Conservation (phyloP, 2,888 invertebrate genomes). For the Imbricaverruca yamaguchii region DNA sequence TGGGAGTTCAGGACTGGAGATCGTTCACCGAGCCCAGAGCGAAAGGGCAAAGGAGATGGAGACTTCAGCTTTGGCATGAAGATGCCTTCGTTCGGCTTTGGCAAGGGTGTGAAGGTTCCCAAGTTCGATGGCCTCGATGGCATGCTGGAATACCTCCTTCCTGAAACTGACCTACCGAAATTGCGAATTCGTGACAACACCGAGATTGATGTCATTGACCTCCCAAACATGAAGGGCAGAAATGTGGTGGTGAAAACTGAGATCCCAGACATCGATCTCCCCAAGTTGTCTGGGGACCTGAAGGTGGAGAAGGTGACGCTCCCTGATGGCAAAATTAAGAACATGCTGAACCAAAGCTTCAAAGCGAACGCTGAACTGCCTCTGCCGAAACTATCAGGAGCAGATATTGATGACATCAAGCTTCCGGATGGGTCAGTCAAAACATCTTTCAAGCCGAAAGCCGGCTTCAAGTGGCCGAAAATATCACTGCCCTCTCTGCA, state of each 20-base stretch:
- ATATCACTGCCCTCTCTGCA: not conserved
- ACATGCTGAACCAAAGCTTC: not conserved
- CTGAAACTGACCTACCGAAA: not conserved
- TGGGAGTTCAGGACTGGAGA: not conserved
- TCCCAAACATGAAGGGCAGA: not conserved
- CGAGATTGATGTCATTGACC: not conserved
- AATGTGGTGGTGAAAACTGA: not conserved
- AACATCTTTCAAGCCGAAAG: not conserved
- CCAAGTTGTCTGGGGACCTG: not conserved
- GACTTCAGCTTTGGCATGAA: not conserved
- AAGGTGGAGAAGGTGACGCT: not conserved
- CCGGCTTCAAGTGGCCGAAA: not conserved
- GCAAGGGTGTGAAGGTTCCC: not conserved
- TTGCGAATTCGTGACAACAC: not conserved
- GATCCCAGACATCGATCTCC: not conserved
- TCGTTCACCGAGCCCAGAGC: not conserved
- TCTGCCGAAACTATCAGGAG: not conserved
- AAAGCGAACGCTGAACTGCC: not conserved
- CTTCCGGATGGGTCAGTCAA: not conserved
- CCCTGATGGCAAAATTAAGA: not conserved
- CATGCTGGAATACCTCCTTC: not conserved
- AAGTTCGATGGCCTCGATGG: conserved; percentile 1
- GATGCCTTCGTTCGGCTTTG: not conserved
- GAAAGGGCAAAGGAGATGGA: not conserved
- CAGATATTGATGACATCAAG: not conserved